Conservation (phyloP, 2,113 vertebrate species). For the Seriola rivoliana region DNA sequence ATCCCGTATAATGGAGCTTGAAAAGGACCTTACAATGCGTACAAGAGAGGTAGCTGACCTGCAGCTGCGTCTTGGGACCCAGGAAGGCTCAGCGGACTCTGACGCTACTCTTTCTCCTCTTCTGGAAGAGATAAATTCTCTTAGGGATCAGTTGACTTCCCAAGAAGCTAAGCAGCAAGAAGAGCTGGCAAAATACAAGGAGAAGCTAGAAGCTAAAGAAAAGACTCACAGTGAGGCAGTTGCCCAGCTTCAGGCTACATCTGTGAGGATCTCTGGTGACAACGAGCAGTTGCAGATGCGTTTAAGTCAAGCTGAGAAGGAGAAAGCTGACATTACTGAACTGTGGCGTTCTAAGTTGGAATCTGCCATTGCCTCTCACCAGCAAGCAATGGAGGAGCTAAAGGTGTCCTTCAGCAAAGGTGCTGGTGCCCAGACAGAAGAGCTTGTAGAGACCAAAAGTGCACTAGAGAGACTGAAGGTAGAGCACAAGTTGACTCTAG, state of each 20-base stretch:
- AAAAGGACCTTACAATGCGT: slow-evolving; percentile 90
- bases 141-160: slow-evolving; percentile 89
- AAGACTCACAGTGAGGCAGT: slow-evolving; percentile 85
- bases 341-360: slow-evolving; percentile 92
- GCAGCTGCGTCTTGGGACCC: slow-evolving; percentile 87
- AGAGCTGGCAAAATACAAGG: slow-evolving; percentile 83
- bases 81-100: slow-evolving; percentile 82
- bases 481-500: slow-evolving; percentile 86
- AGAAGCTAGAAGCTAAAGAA: slow-evolving; percentile 86
- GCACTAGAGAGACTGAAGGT: slow-evolving; percentile 88
- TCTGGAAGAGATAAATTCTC: slow-evolving; percentile 90
- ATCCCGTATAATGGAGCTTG: slow-evolving; percentile 97
- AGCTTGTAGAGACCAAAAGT: slow-evolving; percentile 88
- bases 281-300: slow-evolving; percentile 89
- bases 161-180: slow-evolving; percentile 83
- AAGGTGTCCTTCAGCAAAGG: slow-evolving; percentile 91
- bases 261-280: slow-evolving; percentile 88
- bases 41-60: slow-evolving; percentile 91
- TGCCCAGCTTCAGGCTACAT: slow-evolving; percentile 83
- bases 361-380: slow-evolving; percentile 89
- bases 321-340: slow-evolving; percentile 86
- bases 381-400: slow-evolving; percentile 92
- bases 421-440: slow-evolving; percentile 83
- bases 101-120: slow-evolving; percentile 85
- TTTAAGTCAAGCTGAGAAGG: slow-evolving; percentile 89